These are phyloP conservation scores for Catharus bicknelli DNA, from an alignment of 2,113 vertebrate species.

Conservation along the genomic window DNA sequence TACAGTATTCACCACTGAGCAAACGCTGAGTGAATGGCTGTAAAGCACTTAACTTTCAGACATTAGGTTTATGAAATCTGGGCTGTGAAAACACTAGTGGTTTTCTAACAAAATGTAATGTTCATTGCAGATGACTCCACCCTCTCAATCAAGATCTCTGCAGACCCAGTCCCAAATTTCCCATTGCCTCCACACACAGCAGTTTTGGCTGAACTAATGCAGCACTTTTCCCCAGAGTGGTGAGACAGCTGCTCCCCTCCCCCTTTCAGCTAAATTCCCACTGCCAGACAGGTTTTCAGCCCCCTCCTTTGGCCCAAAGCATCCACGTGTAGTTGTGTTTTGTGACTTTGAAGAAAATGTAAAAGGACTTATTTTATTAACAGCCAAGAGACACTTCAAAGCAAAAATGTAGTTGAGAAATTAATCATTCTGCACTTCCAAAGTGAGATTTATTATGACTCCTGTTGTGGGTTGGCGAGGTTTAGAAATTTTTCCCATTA, in stretches of 20 bases:
- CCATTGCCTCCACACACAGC: accelerated
- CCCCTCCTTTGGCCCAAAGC: neutral
- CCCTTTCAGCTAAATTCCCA: neutral
- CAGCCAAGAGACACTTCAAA: constrained; percentile 41
- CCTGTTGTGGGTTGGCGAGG: too few relatives aligned
- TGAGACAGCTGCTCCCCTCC: neutral
- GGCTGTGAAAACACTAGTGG: neutral
- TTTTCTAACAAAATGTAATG: neutral
- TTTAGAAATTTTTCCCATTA: too few relatives aligned
- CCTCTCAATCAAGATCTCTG: neutral
- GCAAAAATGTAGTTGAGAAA: constrained; percentile 59
- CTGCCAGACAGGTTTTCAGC: neutral
- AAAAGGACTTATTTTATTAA: constrained; percentile 43
- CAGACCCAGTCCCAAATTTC: neutral
- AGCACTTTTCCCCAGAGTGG: neutral
- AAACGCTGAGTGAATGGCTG: neutral
- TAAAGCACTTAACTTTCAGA: neutral
- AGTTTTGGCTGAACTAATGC: neutral
- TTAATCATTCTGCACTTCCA: constrained; percentile 50
- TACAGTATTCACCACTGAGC: neutral
- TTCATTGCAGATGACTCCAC: neutral
- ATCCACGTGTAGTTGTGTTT: neutral
- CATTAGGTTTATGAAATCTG: constrained; percentile 18
- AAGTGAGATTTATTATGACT: constrained; percentile 27
- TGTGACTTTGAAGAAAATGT: constrained; percentile 23